Evolutionary conservation across 2,113 vertebrate species (phyloP), one percentile per base, ranked within the genome.

Genomic region (Cyanoliseus patagonus): DNA sequence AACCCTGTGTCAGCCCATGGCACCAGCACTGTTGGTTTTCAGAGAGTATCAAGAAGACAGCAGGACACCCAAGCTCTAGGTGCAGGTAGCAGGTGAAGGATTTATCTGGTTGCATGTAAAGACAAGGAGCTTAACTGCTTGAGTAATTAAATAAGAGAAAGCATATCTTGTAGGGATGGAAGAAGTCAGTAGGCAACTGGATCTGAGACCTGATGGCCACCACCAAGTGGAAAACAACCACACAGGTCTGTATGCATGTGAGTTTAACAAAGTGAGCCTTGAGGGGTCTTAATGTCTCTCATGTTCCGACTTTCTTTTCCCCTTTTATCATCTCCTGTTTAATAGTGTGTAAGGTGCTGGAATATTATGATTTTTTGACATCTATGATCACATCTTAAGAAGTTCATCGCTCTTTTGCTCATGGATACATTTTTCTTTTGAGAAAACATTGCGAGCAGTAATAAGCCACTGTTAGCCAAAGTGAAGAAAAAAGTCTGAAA

Each of bases 41-140:
- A 63, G 24, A 46, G 17, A 18, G 7, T 33, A 28, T n/a, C 0
- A 0, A 22, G 28, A 64, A 23, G 68, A 33, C 6, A n/a, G 30
- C 39, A 69, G 49, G 44, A 37, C 44, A 61, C 1, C 6, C 16
- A 49, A 11, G 6, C 8, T 72, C 57, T 30, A 11, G 9, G 17
- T 4, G 2, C n/a, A 28, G 31, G 16, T 9, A 25, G 7, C 35
- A 52, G n/a, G 4, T 18, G 23, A 6, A 55, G 61, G 13, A 37
- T 37, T 89, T 68, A 79, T 1, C 7, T 42, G 23, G 4, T 68
- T 16, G 72, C 7, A 3, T 12, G 4, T 51, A 28, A 44, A 70
- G 37, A 35, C 4, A 67, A 70, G 4, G 19, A 89, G 0, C 11
- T 49, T 80, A 62, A n/a, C 44, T 80, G 17, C 35, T 51, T 33